Evolutionary conservation across 1,140 invertebrate genomes (phyloP), one percentile per base, ranked within the genome.

Genomic region (Campoletis sonorensis): DNA sequence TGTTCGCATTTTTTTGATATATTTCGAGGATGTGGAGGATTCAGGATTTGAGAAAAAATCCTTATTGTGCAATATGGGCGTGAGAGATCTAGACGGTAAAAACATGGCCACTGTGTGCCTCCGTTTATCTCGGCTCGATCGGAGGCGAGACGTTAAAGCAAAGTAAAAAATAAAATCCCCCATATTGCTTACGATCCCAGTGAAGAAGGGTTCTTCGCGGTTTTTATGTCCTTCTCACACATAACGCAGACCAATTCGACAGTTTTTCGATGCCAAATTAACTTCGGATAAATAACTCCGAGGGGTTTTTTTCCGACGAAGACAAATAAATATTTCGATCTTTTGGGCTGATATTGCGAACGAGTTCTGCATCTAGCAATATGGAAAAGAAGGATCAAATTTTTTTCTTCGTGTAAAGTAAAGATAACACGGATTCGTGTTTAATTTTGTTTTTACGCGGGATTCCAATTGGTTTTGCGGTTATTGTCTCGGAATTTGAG

Each of bases 61-160:
- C 21, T 51, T 33, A 61, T 77, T 77, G 75, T 40, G 16, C 49
- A 61, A 77, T 77, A 77, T 77, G 75, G 61, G 18, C 27, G 37
- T 21, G 71, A 71, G 68, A 79, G 78, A 68, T 80, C 45, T 73
- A 80, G 79, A 71, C 21, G 49, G 49, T 27, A 58, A 51, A 30
- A 80, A 80, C 79, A 80, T 73, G 79, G 70, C 79, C 79, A 80
- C 79, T 70, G 70, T 45, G 71, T 23, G 61, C 61, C 26, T 67
- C 61, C 1, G 71, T 73, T 73, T 73, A 73, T 73, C n/a, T n/a
- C 71, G 21, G 71, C 11, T 21, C 71, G 71, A 73, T 73, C 71
- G n/a, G 23, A 73, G 71, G 40, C 30, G 68, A n/a, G 68, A 71
- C 30, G 33, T n/a, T n/a, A 49, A 73, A 49, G 13, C 7, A 73